Evolutionary conservation across 2,113 vertebrate genomes (phyloP), one percentile per base, ranked within the genome.

Genomic region (Lasiurus cinereus): DNA sequence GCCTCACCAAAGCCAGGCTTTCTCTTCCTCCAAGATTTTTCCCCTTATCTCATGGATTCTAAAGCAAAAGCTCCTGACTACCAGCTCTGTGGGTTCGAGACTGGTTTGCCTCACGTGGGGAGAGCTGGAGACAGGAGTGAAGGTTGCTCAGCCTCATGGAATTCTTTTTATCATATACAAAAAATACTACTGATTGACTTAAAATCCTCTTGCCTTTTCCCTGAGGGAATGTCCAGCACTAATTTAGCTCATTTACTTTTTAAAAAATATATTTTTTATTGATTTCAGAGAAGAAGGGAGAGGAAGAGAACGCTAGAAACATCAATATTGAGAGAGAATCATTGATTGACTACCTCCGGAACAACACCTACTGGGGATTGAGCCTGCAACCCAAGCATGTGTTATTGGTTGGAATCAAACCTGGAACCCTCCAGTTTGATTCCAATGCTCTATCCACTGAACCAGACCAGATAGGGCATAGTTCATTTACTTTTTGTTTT

Each of bases 161-260:
- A n/a, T 67, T n/a, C 4, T 56, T 67, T 56, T 78, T 83, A 62
- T 46, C 8, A 24, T 43, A 16, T 15, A 6, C 16, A 31, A 9
- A 85, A 90, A 31, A 64, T 64, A 31, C 72, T 29, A 52, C 18
- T 29, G 43, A 29, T 64, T 76, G 82, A 50, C 62, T 12, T 0
- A 0, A 88, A 74, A 29, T 62, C 90, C 24, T 74, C n/a, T 87
- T 0, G 0, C 77, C 69, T 94, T 90, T 91, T 90, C 83, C 93
- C 79, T 80, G 59, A 91, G 93, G 83, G 87, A 77, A 67, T 79
- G 27, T 43, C 79, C 54, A 95, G 85, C 94, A 43, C 95, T 96
- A 76, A 92, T 56, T 90, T 88, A 74, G 39, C 66, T 93, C 50
- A 31, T 36, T 95, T 64, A 29, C 62, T 33, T 88, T 72, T 88